Percentiles rank a stretch among this genome's conserved stretches.
These are phyloP conservation scores for Heteronetta atricapilla DNA, from an alignment of 2,113 vertebrate genomes.

Conservation along the genomic window DNA sequence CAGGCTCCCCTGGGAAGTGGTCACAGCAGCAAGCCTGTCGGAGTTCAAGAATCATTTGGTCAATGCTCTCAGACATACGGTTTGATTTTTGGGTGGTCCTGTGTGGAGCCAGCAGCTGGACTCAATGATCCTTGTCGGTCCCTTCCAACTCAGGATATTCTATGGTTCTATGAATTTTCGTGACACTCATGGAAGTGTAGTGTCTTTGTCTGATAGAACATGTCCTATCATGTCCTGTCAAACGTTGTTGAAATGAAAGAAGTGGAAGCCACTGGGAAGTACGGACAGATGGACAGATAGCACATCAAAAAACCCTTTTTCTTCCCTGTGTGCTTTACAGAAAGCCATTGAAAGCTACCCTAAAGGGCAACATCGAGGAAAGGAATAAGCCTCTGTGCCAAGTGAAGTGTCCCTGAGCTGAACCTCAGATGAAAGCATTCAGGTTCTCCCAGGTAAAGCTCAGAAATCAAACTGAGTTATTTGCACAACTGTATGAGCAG, in stretches of 20 bases:
- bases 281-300: background rate
- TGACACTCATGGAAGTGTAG: background rate
- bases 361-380: background rate
- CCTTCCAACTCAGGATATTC: too few relatives aligned
- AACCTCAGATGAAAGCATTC: background rate
- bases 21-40: too few relatives aligned
- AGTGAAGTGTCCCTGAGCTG: background rate
- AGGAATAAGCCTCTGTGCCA: background rate
- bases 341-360: background rate
- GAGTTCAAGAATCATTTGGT: too few relatives aligned
- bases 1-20: too few relatives aligned
- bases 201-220: conserved; percentile 26
- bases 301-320: background rate
- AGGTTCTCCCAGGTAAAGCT: background rate
- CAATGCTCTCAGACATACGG: too few relatives aligned
- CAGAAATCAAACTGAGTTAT: background rate
- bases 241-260: conserved; percentile 18
- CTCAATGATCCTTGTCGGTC: too few relatives aligned
- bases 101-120: too few relatives aligned
- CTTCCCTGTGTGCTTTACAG: background rate
- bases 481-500: background rate
- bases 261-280: background rate
- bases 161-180: background rate
- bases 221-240: background rate
- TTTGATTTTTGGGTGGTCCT: too few relatives aligned